Base-by-base conservation (phyloP, 2,113 vertebrate species). In the Motacilla alba region DNA sequence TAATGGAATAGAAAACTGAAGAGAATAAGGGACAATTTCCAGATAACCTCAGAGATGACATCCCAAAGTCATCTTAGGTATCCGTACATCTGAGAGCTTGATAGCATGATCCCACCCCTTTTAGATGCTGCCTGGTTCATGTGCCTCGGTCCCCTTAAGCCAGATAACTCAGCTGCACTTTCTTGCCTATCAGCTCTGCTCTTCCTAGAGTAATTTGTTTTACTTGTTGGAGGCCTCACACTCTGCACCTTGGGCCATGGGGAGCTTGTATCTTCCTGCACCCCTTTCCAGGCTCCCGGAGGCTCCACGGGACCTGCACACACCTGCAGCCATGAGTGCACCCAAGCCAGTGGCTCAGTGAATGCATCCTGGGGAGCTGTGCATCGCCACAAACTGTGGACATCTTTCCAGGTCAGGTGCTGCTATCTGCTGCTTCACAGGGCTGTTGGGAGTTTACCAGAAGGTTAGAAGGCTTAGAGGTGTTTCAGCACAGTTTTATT, bases 191-290 rank as follows among this genome's bases (percentile, higher is more conserved):
- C 27, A 69, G 30, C 13, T 55, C 74, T 43, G 35, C 11, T 89
- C 26, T 49, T 73, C 30, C 44, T 52, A 27, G 33, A 73, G 33
- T 20, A 66, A 30, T 84, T 64, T 83, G 7, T 12, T 80, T 73
- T 30, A 37, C 41, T 31, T 76, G 19, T 50, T 73, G 53, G 39
- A 91, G 88, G 33, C 31, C 33, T 44, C 9, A 30, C 5, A 55
- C 39, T 26, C 58, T 63, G 33, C 33, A 58, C 0, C 5, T 39
- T 6, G 4, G 37, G 37, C 19, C 73, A 39, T 0, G 0, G 56
- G 20, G n/a, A 94, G 6, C 62, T 58, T 10, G 2, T 30, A 27
- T 50, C 59, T 26, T 69, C 17, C 50, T 6, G 2, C 19, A 55
- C 0, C 22, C 33, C 6, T 39, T 63, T 58, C 21, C 7, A 20